A percentile compares a stretch with the other conserved stretches of the same genome.
These are phyloP conservation scores for Verasper variegatus DNA, from an alignment of 2,113 vertebrate species.

Conservation along the genomic window DNA sequence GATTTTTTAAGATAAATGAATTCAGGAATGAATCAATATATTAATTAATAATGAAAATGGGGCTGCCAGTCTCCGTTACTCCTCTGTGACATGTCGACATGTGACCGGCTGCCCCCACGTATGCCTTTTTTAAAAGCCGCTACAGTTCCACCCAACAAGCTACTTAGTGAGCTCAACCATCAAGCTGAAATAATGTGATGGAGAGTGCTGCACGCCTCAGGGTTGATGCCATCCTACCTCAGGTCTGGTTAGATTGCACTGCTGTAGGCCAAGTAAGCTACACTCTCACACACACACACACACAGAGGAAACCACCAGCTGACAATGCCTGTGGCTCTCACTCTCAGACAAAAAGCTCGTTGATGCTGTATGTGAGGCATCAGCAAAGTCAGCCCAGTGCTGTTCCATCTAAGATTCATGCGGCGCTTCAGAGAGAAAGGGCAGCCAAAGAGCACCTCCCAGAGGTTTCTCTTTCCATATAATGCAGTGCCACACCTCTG, in stretches of 20 bases:
- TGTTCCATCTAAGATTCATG: conserved; percentile 75
- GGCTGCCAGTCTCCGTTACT: neutral
- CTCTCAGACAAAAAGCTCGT: conserved; percentile 62
- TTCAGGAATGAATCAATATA: too few species aligned
- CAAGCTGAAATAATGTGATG: conserved; percentile 65
- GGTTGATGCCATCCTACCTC: conserved; percentile 51
- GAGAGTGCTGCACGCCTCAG: conserved; percentile 52
- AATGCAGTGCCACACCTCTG: conserved; percentile 65
- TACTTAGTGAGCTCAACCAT: conserved; percentile 54
- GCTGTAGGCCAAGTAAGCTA: conserved; percentile 45
- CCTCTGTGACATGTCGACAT: neutral
- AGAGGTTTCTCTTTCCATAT: conserved; percentile 52
- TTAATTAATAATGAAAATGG: too few species aligned
- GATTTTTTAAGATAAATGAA: too few species aligned
- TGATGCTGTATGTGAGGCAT: conserved; percentile 47
- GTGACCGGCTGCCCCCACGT: neutral
- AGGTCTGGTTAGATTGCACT: conserved; percentile 41
- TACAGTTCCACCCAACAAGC: conserved; percentile 31
- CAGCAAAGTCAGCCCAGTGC: conserved; percentile 60
- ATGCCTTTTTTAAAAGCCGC: neutral
- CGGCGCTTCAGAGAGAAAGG: conserved; percentile 62
- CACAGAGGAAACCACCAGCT: conserved; percentile 38
- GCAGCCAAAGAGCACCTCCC: conserved; percentile 75
- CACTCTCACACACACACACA: neutral
- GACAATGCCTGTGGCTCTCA: conserved; percentile 59